Evolutionary conservation across 2,888 invertebrate species (phyloP).

Genomic region (Tachina lurida): DNA sequence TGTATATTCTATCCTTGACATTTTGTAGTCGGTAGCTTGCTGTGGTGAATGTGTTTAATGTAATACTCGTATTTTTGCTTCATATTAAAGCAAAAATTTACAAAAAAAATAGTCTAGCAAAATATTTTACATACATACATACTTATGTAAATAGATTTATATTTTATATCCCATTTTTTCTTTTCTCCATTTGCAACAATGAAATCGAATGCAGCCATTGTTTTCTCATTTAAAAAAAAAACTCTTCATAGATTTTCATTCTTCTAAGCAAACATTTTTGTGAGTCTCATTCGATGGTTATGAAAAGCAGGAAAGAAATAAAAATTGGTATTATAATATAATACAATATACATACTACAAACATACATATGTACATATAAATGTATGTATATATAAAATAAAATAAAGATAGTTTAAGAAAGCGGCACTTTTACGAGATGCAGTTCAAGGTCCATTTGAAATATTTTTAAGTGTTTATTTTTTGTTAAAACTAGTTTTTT

Average conservation of each 20-base stretch:
- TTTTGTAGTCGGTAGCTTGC: too few species aligned
- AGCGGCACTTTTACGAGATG: slow-evolving; percentile 48
- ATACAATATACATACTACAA: neutral
- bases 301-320: neutral
- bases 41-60: too few species aligned
- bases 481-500: slow-evolving; percentile 29
- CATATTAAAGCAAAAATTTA: neutral
- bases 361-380: neutral
- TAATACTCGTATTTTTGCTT: too few species aligned
- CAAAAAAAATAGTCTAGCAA: slow-evolving; percentile 3
- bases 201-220: neutral
- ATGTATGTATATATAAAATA: slow-evolving; percentile 1
- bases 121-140: too few species aligned
- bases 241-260: slow-evolving; percentile 5
- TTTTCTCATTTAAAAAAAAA: neutral
- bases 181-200: neutral
- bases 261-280: slow-evolving; percentile 12
- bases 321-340: slow-evolving; percentile 2
- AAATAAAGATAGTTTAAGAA: slow-evolving; percentile 33
- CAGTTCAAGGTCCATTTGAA: slow-evolving; percentile 59
- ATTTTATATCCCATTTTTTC: neutral
- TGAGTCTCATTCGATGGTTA: neutral
- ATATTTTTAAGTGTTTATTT: slow-evolving; percentile 4
- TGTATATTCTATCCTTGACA: too few species aligned
- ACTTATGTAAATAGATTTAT: too few species aligned